Conservation (phyloP, 2,113 vertebrate species). For the Oxyura jamaicensis region DNA sequence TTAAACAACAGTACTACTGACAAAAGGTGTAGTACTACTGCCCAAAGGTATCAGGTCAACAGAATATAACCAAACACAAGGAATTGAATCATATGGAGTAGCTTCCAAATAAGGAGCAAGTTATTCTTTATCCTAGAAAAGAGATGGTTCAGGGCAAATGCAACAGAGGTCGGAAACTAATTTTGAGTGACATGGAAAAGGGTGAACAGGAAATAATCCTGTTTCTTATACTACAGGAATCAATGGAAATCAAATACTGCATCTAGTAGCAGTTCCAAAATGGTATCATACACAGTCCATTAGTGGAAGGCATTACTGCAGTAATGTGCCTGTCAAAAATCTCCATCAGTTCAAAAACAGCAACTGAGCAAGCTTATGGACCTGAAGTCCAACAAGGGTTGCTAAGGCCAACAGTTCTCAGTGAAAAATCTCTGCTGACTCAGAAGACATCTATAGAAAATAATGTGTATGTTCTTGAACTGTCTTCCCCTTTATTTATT, state of each 20-base stretch:
- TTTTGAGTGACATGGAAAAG: background rate
- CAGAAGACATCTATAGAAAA: background rate
- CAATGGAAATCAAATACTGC: background rate
- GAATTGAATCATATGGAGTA: background rate
- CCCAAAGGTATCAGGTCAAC: background rate
- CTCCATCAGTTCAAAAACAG: background rate
- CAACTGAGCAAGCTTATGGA: background rate
- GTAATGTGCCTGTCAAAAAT: background rate
- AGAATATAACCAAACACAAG: background rate
- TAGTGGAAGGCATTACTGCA: background rate
- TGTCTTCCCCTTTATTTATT: background rate
- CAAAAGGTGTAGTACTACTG: background rate
- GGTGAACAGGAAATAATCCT: background rate
- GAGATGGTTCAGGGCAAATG: background rate
- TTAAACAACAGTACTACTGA: background rate
- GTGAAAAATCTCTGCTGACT: background rate
- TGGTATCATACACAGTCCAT: fast-evolving
- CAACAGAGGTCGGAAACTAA: background rate
- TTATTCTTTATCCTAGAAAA: background rate
- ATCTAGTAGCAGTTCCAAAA: background rate
- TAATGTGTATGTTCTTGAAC: background rate
- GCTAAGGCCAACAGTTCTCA: background rate
- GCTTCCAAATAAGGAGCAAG: background rate
- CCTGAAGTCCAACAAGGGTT: background rate
- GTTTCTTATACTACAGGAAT: background rate